Evolutionary conservation across 2,888 invertebrate species (phyloP).

Genomic region (Amiota mariae): DNA sequence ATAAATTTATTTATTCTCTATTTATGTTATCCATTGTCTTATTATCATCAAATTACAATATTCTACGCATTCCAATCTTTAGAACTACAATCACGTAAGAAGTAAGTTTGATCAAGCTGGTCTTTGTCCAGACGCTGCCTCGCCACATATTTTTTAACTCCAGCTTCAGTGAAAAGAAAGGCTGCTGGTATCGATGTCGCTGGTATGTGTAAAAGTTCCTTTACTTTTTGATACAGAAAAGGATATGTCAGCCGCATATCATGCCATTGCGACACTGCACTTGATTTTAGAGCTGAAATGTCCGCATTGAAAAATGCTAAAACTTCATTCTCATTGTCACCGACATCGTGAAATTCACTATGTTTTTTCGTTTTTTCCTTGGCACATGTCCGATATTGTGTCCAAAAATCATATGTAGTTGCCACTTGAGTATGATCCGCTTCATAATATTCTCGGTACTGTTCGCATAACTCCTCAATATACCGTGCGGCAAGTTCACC

Average conservation of each 20-base stretch:
- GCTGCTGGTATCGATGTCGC: conserved; percentile 5
- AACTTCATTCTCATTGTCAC: conserved; percentile 4
- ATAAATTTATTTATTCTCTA: too few species aligned
- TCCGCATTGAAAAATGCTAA: not conserved
- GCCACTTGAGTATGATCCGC: not conserved
- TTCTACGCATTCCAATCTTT: conserved; percentile 7
- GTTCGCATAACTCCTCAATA: not conserved
- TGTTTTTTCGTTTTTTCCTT: not conserved
- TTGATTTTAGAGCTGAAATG: not conserved
- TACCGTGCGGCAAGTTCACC: not conserved
- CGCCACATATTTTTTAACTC: not conserved
- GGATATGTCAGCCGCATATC: conserved; percentile 12
- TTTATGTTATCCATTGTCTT: too few species aligned
- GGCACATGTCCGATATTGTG: not conserved
- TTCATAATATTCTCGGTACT: not conserved
- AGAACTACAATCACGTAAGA: conserved; percentile 11
- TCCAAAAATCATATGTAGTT: conserved; percentile 8
- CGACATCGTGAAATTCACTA: not conserved
- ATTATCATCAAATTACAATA: too few species aligned
- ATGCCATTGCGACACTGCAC: not conserved
- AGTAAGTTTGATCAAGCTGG: not conserved
- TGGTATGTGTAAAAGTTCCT: conserved; percentile 7
- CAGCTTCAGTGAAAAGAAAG: not conserved
- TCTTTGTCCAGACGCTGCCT: not conserved
- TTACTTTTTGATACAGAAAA: conserved; percentile 5